A percentile compares a stretch with the other conserved stretches of the same genome.
These are phyloP conservation scores for Riptortus pedestris DNA, from an alignment of 1,140 invertebrate genomes.

Conservation along the genomic window DNA sequence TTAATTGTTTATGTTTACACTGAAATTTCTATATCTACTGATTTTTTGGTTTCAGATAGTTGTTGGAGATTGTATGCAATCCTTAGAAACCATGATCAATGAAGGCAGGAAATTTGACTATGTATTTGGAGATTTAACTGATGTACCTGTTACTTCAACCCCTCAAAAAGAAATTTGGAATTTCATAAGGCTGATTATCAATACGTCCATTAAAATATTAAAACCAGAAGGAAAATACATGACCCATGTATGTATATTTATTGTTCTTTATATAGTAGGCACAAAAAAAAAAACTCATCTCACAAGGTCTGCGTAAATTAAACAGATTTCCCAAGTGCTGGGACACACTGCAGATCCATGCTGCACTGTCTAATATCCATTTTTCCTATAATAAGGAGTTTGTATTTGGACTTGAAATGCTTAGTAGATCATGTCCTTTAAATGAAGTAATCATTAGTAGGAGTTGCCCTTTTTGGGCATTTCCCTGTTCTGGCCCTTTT, in stretches of 20 bases:
- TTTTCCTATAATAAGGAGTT: no score
- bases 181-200: slow-evolving; percentile 73
- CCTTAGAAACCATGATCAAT: slow-evolving; percentile 63
- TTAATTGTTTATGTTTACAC: no score
- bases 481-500: no score
- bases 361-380: no score
- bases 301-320: no score
- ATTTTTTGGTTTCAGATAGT: slow-evolving; percentile 70
- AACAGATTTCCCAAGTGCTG: no score
- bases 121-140: slow-evolving; percentile 85
- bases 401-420: no score
- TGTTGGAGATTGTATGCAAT: slow-evolving; percentile 77
- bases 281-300: slow-evolving; percentile 18
- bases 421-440: no score
- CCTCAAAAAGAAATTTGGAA: slow-evolving; percentile 74
- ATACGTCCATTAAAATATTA: slow-evolving; percentile 64
- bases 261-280: slow-evolving; percentile 17
- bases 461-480: no score
- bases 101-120: slow-evolving; percentile 80
- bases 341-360: no score
- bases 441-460: no score
- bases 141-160: slow-evolving; percentile 69
- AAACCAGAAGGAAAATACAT: slow-evolving; percentile 75
- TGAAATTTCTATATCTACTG: no score
- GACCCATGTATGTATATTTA: slow-evolving; percentile 61